phyloP scores from a whole-genome alignment of 2,797 vertebrate genomes.

The Champsocephalus esox region DNA sequence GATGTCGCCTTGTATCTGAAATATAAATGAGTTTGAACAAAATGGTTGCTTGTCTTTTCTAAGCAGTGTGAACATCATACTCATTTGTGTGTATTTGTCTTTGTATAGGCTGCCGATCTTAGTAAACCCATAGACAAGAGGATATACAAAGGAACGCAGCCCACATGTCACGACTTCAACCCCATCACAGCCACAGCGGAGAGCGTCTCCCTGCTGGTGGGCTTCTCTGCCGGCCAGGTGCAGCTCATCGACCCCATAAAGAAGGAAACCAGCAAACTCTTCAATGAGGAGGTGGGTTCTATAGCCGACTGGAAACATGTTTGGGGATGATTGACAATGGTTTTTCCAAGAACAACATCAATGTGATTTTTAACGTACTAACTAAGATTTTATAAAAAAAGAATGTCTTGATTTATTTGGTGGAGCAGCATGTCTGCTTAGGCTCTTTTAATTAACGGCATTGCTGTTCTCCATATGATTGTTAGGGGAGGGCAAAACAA shows the following conservation, averaged over 20 bases:
- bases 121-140: slow-evolving; percentile 99
- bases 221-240: slow-evolving; percentile 98
- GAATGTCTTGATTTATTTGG: too few species aligned
- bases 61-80: neutral
- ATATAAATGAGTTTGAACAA: neutral
- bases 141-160: slow-evolving; percentile 99
- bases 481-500: too few species aligned
- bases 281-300: slow-evolving; percentile 97
- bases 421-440: too few species aligned
- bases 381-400: too few species aligned
- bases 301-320: too few species aligned
- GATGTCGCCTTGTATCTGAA: slow-evolving; percentile 19
- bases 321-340: too few species aligned
- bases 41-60: neutral
- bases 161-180: slow-evolving; percentile 99
- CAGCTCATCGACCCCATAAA: slow-evolving; percentile 99
- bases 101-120: slow-evolving; percentile 92
- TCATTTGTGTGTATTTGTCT: slow-evolving; percentile 24
- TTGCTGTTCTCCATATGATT: too few species aligned
- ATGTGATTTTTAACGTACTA: too few species aligned
- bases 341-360: too few species aligned
- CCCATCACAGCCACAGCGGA: slow-evolving; percentile 97
- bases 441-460: too few species aligned
- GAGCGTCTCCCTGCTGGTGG: slow-evolving; percentile 97
- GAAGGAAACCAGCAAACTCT: slow-evolving; percentile 99